Percentiles rank a stretch among this genome's conserved stretches.
phyloP scores from a whole-genome alignment of 2,888 invertebrate species.

The Parasteatoda lunata region DNA sequence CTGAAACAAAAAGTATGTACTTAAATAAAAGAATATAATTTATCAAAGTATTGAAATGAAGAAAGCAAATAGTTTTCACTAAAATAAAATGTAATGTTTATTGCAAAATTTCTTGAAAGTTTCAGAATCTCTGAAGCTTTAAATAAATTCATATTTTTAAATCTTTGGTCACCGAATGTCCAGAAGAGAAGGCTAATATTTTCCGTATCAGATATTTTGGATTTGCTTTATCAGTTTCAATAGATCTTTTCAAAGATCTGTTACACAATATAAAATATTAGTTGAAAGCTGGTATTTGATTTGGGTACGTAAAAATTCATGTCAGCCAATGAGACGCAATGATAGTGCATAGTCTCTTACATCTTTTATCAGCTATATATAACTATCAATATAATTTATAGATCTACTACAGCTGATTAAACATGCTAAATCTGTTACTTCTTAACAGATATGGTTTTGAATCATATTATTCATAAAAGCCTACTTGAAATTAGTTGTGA shows the following conservation, averaged over 20 bases:
- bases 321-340: too few species aligned
- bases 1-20: slow-evolving; percentile 70
- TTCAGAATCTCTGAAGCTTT: background rate
- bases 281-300: background rate
- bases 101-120: background rate
- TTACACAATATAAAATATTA: background rate
- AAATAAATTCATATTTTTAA: background rate
- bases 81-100: background rate
- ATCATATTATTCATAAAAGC: too few species aligned
- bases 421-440: too few species aligned
- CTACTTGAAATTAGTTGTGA: too few species aligned
- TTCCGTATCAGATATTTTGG: too few species aligned
- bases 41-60: background rate
- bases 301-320: background rate
- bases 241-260: background rate
- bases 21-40: background rate
- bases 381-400: too few species aligned
- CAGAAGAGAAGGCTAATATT: background rate
- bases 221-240: too few species aligned
- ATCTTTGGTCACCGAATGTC: background rate
- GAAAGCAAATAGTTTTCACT: background rate
- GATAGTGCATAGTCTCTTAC: too few species aligned
- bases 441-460: too few species aligned
- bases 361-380: too few species aligned
- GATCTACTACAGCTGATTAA: too few species aligned